Percentiles rank a stretch among this genome's conserved stretches.
phyloP scores from a whole-genome alignment of 2,797 vertebrate species.

The Caiman crocodilus region DNA sequence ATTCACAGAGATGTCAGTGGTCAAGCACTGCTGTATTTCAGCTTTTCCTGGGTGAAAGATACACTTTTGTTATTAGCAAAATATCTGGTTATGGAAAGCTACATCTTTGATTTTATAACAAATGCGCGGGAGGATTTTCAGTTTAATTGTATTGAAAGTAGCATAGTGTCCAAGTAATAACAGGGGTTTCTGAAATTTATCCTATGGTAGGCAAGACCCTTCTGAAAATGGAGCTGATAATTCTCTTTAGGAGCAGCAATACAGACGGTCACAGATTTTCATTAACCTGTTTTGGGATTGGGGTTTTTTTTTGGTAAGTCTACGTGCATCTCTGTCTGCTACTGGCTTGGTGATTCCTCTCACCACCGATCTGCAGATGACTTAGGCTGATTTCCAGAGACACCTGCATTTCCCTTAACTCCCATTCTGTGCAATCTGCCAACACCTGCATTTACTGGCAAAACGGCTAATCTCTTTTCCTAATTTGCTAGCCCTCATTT shows the following conservation, averaged over 20 bases:
- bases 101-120: neutral
- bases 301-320: neutral
- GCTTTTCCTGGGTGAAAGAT: conserved; percentile 7
- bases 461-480: neutral
- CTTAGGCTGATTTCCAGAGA: neutral
- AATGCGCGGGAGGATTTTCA: neutral
- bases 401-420: neutral
- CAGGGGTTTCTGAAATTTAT: neutral
- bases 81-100: neutral
- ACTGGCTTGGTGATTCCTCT: neutral
- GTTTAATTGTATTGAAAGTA: neutral
- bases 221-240: neutral
- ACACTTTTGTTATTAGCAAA: neutral
- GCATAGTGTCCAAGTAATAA: neutral
- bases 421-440: neutral
- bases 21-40: neutral
- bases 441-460: neutral
- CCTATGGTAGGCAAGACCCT: neutral
- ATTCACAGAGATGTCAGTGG: neutral
- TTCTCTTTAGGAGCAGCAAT: neutral
- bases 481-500: neutral
- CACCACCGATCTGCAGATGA: neutral
- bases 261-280: neutral
- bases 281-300: neutral
- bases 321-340: neutral